Percentiles rank a stretch among this genome's conserved stretches.
Conservation (phyloP, 2,888 invertebrate genomes). For the Aphodius sticticus region DNA sequence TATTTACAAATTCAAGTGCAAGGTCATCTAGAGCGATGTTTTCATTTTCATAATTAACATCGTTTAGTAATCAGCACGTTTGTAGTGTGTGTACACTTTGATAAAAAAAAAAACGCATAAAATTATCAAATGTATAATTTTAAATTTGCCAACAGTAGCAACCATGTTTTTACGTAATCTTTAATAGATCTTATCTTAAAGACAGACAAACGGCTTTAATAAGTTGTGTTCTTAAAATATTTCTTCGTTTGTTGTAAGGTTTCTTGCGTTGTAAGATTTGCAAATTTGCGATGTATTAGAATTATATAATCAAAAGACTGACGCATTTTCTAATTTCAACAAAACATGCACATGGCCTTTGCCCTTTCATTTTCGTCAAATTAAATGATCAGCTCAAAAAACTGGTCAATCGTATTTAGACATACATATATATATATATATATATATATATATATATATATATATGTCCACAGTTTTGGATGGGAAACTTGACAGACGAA, state of each 20-base stretch:
- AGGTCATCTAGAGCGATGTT: neutral
- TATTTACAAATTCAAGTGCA: constrained; percentile 4
- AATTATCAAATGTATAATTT: neutral
- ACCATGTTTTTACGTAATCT: neutral
- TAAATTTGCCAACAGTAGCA: neutral
- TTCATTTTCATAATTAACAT: neutral
- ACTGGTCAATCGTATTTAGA: neutral
- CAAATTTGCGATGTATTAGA: neutral
- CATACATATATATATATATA: neutral
- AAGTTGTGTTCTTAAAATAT: neutral
- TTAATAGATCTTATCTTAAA: neutral
- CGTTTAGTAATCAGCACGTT: neutral
- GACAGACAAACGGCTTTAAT: neutral
- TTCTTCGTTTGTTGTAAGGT: too few species aligned
- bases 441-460: neutral
- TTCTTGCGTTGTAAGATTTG: too few species aligned
- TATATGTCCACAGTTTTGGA: neutral
- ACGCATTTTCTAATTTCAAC: neutral
- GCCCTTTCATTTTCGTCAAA: neutral
- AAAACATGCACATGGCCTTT: neutral
- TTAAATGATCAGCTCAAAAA: neutral
- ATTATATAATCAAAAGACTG: neutral
- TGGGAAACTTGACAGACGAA: neutral
- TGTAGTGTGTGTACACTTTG: neutral
- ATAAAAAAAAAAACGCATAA: neutral